Base-by-base conservation (phyloP, 37 sponge, comb jelly and placozoan genomes). In the Tethya wilhelma region DNA sequence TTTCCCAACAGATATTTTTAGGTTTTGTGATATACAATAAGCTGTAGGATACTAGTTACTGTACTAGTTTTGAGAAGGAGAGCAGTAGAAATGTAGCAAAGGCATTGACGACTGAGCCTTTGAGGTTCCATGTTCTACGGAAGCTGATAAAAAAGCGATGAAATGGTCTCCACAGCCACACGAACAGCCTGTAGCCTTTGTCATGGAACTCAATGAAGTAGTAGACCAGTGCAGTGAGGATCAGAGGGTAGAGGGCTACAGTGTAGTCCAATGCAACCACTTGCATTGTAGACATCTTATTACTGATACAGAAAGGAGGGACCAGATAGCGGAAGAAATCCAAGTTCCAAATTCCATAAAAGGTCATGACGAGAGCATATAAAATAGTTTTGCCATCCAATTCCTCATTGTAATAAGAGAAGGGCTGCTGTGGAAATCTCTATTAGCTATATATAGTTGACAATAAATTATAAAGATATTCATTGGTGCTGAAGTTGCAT, bases 241-340 rank as follows among this genome's bases (percentile, higher is more conserved):
- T 1, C 0, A 89, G 67, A 20, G 90, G 90, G 31, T 78, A 89
- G 2, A 83, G n/a, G 19, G 84, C 90, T 38, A 83, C 38, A 14
- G 46, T 29, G 36, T 83, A 83, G 12, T 77, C 68, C 36, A 89
- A 31, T 0, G 73, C 20, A 29, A 77, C 26, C 1, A 67, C 28
- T 19, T 43, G 31, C 30, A 89, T 26, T 17, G 79, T 73, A 22
- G 44, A 59, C 17, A 79, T 17, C 1, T 41, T 40, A 2, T 55
- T 39, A 28, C 32, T 46, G 19, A 89, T 42, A 45, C 79, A 84
- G 69, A 79, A 89, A 0, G 67, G 46, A 36, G 44, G 68, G 11
- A 68, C 8, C 14, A 83, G 2, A 68, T 58, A 59, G 30, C 72
- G 56, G 36, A 89, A 79, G 53, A 89, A 89, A n/a, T 89, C 60